A percentile compares a stretch with the other conserved stretches of the same genome.
phyloP scores from a whole-genome alignment of 2,888 invertebrate genomes.

The Perizoma flavofasciatum region DNA sequence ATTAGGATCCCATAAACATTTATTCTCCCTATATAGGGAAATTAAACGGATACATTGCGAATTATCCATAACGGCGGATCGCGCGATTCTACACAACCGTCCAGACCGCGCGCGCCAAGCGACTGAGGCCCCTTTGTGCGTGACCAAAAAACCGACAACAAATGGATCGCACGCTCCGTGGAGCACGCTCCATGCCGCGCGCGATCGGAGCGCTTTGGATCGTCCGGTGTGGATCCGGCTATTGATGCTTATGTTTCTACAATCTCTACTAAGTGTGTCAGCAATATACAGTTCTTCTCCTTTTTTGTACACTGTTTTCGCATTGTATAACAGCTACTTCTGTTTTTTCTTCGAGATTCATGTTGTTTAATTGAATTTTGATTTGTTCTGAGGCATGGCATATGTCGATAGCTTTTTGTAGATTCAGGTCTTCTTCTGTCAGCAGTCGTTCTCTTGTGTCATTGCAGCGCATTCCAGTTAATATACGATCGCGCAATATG shows the following conservation, averaged over 20 bases:
- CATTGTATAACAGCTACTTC: no score
- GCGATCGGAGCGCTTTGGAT: no score
- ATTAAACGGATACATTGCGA: conserved; percentile 2
- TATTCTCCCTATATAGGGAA: conserved; percentile 9
- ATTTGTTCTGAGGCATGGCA: neutral
- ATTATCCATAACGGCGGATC: conserved; percentile 2
- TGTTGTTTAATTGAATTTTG: neutral
- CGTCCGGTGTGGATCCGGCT: no score
- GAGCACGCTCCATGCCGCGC: no score
- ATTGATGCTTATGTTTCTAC: conserved; percentile 8
- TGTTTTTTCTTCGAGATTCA: neutral
- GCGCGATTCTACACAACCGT: conserved; percentile 11
- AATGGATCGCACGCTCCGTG: no score
- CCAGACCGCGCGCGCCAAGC: conserved; percentile 5
- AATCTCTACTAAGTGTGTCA: no score
- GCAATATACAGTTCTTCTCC: no score
- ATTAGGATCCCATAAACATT: conserved; percentile 17
- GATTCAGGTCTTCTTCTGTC: neutral
- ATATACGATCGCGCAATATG: neutral
- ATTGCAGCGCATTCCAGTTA: neutral
- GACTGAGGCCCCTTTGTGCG: conserved; percentile 32
- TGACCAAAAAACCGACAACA: conserved; percentile 39
- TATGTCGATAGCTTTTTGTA: neutral
- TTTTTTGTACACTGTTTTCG: no score
- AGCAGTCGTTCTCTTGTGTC: neutral